Conservation (phyloP, 2,888 invertebrate genomes). For the Stenodera caucasica region DNA sequence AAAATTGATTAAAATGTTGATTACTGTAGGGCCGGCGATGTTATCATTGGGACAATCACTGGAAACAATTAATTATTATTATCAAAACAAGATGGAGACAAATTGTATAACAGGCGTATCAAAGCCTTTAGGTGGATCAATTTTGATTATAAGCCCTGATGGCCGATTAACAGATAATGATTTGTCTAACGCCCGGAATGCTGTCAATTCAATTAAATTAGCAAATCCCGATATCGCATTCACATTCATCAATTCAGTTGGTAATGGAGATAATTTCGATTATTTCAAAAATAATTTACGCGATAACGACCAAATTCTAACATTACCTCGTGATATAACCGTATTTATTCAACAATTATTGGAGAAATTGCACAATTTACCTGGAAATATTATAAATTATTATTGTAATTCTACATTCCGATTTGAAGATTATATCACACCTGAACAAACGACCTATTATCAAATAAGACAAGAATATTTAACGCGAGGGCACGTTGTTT, state of each 20-base stretch:
- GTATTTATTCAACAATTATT: slow-evolving; percentile 42
- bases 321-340: slow-evolving; percentile 37
- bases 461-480: slow-evolving; percentile 54
- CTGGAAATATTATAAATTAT: slow-evolving; percentile 47
- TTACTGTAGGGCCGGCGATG: slow-evolving; percentile 59
- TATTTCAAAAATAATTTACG: slow-evolving; percentile 58
- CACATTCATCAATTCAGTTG: slow-evolving; percentile 57
- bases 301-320: slow-evolving; percentile 58
- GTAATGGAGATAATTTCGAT: slow-evolving; percentile 33
- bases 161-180: slow-evolving; percentile 54
- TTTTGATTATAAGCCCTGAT: slow-evolving; percentile 57
- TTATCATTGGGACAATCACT: slow-evolving; percentile 59
- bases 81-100: slow-evolving; percentile 55
- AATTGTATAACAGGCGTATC: slow-evolving; percentile 50
- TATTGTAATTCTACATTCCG: slow-evolving; percentile 51
- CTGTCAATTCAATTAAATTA: slow-evolving; percentile 56
- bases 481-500: slow-evolving; percentile 35
- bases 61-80: slow-evolving; percentile 56
- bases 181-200: slow-evolving; percentile 51
- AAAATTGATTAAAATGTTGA: slow-evolving; percentile 8
- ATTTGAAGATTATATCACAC: slow-evolving; percentile 65
- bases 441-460: slow-evolving; percentile 51
- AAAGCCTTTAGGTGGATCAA: slow-evolving; percentile 58
- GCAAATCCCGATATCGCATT: slow-evolving; percentile 61
- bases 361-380: slow-evolving; percentile 43